Percentiles rank a stretch among this genome's conserved stretches.
Evolutionary conservation across 2,113 vertebrate genomes (phyloP).

Genomic region (Typhlomys cinereus): DNA sequence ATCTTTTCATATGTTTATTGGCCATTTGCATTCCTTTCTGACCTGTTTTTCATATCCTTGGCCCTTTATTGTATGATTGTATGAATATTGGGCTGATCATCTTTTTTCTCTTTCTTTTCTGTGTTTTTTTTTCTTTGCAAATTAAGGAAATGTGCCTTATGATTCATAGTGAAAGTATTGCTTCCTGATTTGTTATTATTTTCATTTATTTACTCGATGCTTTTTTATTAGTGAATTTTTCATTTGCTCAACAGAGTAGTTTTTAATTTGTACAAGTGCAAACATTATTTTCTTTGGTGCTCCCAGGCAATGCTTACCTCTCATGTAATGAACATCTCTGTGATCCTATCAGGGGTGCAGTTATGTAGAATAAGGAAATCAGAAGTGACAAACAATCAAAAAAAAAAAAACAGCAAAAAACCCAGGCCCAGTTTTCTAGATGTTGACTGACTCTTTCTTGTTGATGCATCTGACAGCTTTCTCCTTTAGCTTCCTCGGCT

Average conservation of each 20-base stretch:
- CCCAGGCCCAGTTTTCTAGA: neutral
- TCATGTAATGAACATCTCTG: conserved; percentile 1
- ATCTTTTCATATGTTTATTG: conserved; percentile 68
- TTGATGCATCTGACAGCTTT: neutral
- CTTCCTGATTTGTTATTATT: conserved; percentile 44
- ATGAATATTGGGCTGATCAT: neutral
- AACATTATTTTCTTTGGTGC: conserved; percentile 28
- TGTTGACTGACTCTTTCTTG: neutral
- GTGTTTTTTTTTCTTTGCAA: conserved; percentile 57
- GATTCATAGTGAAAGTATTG: conserved; percentile 42
- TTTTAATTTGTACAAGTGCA: conserved; percentile 47
- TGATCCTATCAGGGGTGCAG: neutral
- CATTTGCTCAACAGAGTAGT: neutral
- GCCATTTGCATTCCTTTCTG: conserved; percentile 56
- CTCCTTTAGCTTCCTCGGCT: neutral
- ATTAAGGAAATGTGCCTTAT: conserved; percentile 59
- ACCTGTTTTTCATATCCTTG: conserved; percentile 60
- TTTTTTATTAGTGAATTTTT: conserved; percentile 49
- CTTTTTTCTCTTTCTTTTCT: neutral
- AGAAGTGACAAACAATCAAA: neutral
- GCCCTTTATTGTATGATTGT: conserved; percentile 58
- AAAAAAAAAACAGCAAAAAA: neutral
- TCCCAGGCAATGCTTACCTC: conserved; percentile 19
- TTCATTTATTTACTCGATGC: conserved; percentile 18
- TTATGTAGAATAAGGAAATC: neutral